phyloP scores from a whole-genome alignment of 2,797 vertebrate genomes.

The Prunella strophiata region DNA sequence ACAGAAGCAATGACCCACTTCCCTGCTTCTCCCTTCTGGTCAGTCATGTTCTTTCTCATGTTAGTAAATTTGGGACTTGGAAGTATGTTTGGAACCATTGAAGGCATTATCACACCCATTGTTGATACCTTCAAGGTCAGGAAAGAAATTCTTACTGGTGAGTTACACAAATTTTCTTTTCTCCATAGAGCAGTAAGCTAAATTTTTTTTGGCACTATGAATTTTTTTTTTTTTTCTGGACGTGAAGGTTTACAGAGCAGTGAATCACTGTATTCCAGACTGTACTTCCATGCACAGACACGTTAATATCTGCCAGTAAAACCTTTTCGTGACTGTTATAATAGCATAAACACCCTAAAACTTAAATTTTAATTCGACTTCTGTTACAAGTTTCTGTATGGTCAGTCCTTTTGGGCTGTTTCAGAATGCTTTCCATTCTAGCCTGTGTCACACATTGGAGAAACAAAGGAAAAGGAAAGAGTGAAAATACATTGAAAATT shows the following conservation, averaged over 20 bases:
- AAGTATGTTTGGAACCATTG: conserved; percentile 98
- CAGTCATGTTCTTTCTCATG: conserved; percentile 99
- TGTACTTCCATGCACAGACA: neutral
- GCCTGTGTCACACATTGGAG: neutral
- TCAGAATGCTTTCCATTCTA: neutral
- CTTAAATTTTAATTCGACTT: neutral
- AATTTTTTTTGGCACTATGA: neutral
- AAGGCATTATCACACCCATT: conserved; percentile 94
- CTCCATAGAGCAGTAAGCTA: neutral
- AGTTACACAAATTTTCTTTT: conserved; percentile 56
- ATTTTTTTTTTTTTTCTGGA: neutral
- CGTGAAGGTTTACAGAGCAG: neutral
- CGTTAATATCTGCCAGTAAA: neutral
- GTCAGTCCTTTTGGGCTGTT: neutral
- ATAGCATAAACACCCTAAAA: neutral
- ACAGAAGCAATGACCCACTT: conserved; percentile 99
- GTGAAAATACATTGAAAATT: neutral
- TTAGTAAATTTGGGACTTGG: conserved; percentile 94
- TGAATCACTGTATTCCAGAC: neutral
- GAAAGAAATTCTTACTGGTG: conserved; percentile 94
- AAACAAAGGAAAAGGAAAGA: neutral
- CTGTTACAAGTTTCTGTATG: neutral
- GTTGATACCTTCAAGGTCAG: conserved; percentile 95
- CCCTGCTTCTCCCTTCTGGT: conserved; percentile 97
- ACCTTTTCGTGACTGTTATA: neutral